Conservation (phyloP, 1,140 invertebrate species). For the Wiebesia pumilae region DNA sequence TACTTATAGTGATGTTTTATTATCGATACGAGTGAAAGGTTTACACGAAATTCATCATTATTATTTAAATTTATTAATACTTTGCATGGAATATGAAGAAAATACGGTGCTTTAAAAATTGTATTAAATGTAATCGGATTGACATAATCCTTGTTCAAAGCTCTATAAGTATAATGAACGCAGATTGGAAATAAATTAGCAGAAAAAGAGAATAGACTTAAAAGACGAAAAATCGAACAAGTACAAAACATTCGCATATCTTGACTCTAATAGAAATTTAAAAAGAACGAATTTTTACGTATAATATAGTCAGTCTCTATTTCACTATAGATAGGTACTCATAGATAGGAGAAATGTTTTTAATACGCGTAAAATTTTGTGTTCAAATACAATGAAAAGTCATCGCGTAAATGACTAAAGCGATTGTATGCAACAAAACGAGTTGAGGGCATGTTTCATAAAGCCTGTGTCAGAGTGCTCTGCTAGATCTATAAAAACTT, state of each 20-base stretch:
- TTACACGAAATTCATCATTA: not conserved
- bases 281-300: not conserved
- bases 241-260: not conserved
- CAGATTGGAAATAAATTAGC: not conserved
- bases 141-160: not conserved
- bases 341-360: too few species aligned
- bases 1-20: not conserved
- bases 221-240: not conserved
- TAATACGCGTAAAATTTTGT: not conserved
- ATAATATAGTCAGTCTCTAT: too few species aligned
- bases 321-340: too few species aligned
- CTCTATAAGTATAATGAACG: not conserved
- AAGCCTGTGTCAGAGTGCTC: not conserved
- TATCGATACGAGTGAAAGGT: not conserved
- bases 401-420: not conserved
- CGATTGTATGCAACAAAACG: not conserved
- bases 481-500: not conserved
- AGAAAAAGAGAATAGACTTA: not conserved
- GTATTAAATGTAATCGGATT: conserved; percentile 6
- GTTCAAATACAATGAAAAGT: not conserved
- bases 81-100: not conserved
- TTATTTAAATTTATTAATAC: not conserved
- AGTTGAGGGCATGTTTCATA: not conserved
- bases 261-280: not conserved
- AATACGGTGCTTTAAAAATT: not conserved